Base-by-base conservation (phyloP, 2,113 vertebrate genomes). In the Seriola aureovittata region DNA sequence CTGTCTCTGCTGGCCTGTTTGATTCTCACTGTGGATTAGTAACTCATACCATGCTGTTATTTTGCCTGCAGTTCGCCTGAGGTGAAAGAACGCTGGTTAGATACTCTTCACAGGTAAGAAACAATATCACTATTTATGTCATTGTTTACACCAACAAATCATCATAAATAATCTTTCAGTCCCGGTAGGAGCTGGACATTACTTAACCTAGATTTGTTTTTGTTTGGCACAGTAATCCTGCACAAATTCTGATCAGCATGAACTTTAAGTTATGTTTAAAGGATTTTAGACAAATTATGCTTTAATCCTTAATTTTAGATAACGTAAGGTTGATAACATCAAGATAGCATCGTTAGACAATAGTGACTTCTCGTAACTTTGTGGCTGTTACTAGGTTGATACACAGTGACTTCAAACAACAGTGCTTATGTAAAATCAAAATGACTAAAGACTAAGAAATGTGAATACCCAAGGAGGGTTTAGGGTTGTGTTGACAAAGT, bases 51-150 rank as follows among this genome's bases (percentile, higher is more conserved):
- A 97, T 97, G 96, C 91, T 94, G 87, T 91, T 91, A 81, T 88
- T 88, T 93, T 78, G 71, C 86, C 84, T 86, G 38, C 93, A 96
- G 95, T 75, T 95, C 88, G 0, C 75, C 29, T 86, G 95, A 96
- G 81, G 94, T 96, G 81, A 96, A 96, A 94, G 93, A 96, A 75
- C 95, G 84, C 93, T 96, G 96, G 95, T 93, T 94, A 65, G 94
- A 96, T 88, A 96, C 93, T 19, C 75, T 96, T 50, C 79, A 86
- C 91, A 88, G 97, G 98, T 99, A 94, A 94, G 96, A 92, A 46
- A 46, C 29, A 36, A 17, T 4, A 71, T 38, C 7, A 40, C 36
- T 46, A 62, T 55, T 72, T 9, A 25, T 78, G 7, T 62, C 3
- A 0, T 4, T 42, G 8, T 57, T 38, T 44, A 38, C 60, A 52